Base-by-base conservation (phyloP, 2,797 vertebrate genomes). In the Rhincodon typus region DNA sequence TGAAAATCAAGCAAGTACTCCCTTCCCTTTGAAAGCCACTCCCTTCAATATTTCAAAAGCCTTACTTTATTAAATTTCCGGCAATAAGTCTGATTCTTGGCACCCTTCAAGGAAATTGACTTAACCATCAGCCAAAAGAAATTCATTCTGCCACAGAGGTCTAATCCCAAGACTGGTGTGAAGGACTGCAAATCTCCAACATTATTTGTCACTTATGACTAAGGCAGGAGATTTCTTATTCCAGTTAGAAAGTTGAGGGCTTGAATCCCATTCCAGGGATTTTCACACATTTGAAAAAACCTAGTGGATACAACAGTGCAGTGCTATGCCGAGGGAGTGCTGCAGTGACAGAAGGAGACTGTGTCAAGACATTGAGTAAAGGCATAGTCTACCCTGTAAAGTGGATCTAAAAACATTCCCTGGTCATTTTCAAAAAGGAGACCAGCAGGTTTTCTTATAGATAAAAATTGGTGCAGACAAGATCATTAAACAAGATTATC, bases 121-220 rank as follows among this genome's bases (percentile, higher is more conserved):
- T 84, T 46, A 84, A 84, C 82, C 82, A 84, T 21, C 38, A 84
- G 82, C 82, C 82, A 84, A 84, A 84, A 38, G 82, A 84, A 84
- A 84, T 84, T 84, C 19, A 25, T 46, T 46, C 38, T 84, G 42
- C 82, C 21, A 23, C 38, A 46, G 21, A 84, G 46, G 23, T 84
- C 38, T 84, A 46, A 84, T 46, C 42, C 4, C 5, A 1, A 38
- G 79, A 46, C 1, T 84, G 82, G 5, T 6, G 4, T 46, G 21
- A 46, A 84, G 38, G 42, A 21, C 19, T 46, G 82, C 82, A 25
- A 84, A 46, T 84, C 19, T 12, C 82, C 82, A 84, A 42, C 42
- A 46, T 23, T 25, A 84, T 46, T 34, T 34, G 30, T 27, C 30
- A 57, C 57, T 57, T 57, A 57, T 57, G 12, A 12, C 57, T 57